Conservation (phyloP, 2,797 vertebrate species). For the Cheracebus regulus region DNA sequence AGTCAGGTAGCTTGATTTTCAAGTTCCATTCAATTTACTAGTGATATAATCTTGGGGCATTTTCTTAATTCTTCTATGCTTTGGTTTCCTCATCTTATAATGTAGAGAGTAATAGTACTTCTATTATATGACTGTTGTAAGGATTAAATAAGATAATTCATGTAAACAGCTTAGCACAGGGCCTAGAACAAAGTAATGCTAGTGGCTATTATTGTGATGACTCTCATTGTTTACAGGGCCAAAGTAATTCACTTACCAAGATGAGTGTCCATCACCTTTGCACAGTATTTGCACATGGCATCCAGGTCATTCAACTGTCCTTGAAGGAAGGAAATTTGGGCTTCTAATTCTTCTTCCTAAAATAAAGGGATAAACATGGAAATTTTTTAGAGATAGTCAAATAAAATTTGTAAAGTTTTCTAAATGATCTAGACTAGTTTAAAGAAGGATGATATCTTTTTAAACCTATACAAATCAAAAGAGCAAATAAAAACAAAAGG, state of each 20-base stretch:
- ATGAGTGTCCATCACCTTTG: slow-evolving; percentile 97
- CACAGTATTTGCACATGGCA: slow-evolving; percentile 99
- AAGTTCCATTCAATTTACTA: neutral
- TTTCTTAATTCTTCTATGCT: neutral
- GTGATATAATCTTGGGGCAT: neutral
- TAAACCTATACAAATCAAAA: neutral
- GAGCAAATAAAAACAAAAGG: neutral
- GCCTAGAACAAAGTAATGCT: neutral
- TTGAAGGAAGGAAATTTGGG: slow-evolving; percentile 96
- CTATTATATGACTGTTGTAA: neutral
- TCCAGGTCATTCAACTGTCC: slow-evolving; percentile 98
- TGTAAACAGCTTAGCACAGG: neutral
- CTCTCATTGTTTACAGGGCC: neutral
- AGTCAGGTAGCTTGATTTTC: neutral
- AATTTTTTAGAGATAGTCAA: neutral
- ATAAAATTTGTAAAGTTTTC: neutral
- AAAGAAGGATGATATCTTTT: neutral
- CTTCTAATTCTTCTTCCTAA: slow-evolving; percentile 96
- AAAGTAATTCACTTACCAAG: slow-evolving; percentile 90
- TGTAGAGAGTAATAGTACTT: neutral
- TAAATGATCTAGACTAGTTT: neutral
- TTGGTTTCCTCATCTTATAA: neutral
- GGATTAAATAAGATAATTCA: neutral
- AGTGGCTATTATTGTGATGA: rapidly evolving
- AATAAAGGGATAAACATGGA: slow-evolving; percentile 53